Conservation (phyloP, 2,113 vertebrate genomes). For the Ornithorhynchus anatinus region DNA sequence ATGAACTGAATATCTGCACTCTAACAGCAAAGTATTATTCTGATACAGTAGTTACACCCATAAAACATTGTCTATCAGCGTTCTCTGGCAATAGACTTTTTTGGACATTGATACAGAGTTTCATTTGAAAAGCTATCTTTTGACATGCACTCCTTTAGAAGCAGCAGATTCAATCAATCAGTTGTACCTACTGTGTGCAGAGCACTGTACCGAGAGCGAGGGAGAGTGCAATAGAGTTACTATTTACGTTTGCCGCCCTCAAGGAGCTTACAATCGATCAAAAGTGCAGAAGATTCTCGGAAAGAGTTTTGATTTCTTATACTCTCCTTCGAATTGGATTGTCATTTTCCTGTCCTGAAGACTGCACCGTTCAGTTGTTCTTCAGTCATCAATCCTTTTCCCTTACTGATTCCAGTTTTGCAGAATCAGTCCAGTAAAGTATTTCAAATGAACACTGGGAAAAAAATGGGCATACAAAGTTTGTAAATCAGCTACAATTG, state of each 20-base stretch:
- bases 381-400: no score
- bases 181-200: not conserved
- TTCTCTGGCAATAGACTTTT: conserved; percentile 10
- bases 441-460: conserved; percentile 15
- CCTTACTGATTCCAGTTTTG: conserved; percentile 5
- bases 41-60: not conserved
- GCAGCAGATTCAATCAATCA: no score
- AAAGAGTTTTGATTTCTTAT: not conserved
- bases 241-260: no score
- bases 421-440: conserved; percentile 2
- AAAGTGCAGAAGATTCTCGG: no score
- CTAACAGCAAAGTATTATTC: conserved; percentile 31
- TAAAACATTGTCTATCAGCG: not conserved
- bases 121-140: conserved; percentile 10
- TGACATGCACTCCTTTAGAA: conserved; percentile 36
- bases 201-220: conserved; percentile 7
- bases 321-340: conserved; percentile 1
- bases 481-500: conserved; percentile 27
- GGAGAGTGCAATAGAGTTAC: no score
- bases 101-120: not conserved
- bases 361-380: no score
- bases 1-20: conserved; percentile 13
- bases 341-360: no score
- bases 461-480: conserved; percentile 8
- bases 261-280: no score